phyloP scores from a whole-genome alignment of 2,113 vertebrate genomes.

The Lepisosteus osseus region DNA sequence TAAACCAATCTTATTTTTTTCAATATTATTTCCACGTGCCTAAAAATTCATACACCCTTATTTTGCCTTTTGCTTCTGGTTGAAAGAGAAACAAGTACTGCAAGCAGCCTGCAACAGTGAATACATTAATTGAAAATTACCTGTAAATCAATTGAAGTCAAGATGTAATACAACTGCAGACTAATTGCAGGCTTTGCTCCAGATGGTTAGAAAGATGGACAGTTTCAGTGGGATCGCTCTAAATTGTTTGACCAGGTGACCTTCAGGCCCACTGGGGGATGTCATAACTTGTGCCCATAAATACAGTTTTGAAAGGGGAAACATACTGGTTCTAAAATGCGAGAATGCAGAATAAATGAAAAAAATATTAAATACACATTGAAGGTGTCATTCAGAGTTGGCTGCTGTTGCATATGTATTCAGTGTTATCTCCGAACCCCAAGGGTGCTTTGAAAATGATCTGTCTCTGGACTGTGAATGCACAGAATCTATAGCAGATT shows the following conservation, averaged over 20 bases:
- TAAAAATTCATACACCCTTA: too few relatives aligned
- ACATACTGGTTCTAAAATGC: neutral
- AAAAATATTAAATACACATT: too few relatives aligned
- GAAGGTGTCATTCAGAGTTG: too few relatives aligned
- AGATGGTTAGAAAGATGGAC: neutral
- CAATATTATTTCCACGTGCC: too few relatives aligned
- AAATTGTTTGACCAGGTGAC: constrained; percentile 40
- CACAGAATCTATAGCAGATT: too few relatives aligned
- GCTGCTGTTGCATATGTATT: too few relatives aligned
- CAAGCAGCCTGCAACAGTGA: neutral
- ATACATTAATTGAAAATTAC: neutral
- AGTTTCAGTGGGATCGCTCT: constrained; percentile 22
- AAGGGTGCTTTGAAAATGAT: too few relatives aligned
- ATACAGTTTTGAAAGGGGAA: too few relatives aligned
- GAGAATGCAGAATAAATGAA: neutral
- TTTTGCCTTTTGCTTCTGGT: too few relatives aligned
- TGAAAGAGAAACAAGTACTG: neutral
- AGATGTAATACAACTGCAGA: neutral
- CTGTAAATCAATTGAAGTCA: neutral
- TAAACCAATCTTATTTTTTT: too few relatives aligned
- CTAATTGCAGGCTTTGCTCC: constrained; percentile 8
- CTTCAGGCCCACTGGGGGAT: constrained; percentile 23
- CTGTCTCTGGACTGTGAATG: too few relatives aligned
- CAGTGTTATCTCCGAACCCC: too few relatives aligned
- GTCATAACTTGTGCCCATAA: constrained; percentile 16